A percentile compares a stretch with the other conserved stretches of the same genome.
Conservation (phyloP, 2,113 vertebrate genomes). For the Motacilla alba region DNA sequence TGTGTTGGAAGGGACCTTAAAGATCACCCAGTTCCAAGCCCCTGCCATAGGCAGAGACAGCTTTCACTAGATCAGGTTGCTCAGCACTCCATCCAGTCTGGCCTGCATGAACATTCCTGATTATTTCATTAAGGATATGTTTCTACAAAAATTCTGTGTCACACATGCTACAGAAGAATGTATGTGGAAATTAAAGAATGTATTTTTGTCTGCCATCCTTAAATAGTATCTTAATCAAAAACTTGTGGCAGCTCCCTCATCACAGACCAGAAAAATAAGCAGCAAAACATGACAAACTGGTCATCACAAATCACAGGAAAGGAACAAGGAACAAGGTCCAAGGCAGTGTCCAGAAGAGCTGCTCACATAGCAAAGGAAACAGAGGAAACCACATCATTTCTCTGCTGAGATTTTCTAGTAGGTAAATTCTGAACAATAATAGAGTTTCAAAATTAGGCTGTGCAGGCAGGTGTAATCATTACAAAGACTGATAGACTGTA, state of each 20-base stretch:
- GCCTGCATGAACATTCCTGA: neutral
- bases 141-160: neutral
- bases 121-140: neutral
- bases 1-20: neutral
- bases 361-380: neutral
- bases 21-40: neutral
- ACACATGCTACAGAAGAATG: neutral
- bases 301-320: neutral
- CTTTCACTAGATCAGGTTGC: neutral
- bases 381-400: neutral
- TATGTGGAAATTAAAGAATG: neutral
- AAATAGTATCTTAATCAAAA: neutral
- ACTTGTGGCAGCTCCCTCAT: neutral
- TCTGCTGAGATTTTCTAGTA: neutral
- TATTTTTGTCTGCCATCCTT: neutral
- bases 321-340: neutral
- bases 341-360: neutral
- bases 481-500: slow-evolving; percentile 21
- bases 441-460: neutral
- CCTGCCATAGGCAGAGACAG: too few species aligned
- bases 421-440: slow-evolving; percentile 6
- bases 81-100: neutral
- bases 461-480: neutral
- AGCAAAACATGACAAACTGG: neutral
- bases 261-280: neutral